Evolutionary conservation across 2,888 invertebrate genomes (phyloP).

Genomic region (Steinernema carpocapsae): DNA sequence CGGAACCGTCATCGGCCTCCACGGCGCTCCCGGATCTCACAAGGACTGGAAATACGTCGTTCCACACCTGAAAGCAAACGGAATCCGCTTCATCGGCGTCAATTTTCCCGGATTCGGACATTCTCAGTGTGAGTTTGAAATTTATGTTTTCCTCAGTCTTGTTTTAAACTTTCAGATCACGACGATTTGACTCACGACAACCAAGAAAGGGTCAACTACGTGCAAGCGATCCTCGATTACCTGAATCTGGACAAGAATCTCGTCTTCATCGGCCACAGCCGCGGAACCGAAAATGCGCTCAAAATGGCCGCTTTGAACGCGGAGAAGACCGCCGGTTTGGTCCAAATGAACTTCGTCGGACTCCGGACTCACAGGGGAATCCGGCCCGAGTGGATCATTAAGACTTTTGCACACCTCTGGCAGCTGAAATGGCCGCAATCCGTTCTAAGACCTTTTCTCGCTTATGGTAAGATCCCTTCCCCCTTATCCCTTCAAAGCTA

Average conservation of each 20-base stretch:
- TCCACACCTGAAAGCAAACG: constrained; percentile 42
- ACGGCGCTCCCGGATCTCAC: constrained; percentile 57
- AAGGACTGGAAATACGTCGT: constrained; percentile 56
- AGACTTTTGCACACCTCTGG: background rate
- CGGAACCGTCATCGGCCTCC: constrained; percentile 52
- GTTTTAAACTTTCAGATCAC: too few species aligned
- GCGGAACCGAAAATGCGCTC: constrained; percentile 53
- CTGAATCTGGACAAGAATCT: constrained; percentile 41
- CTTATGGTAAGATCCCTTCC: background rate
- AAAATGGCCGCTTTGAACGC: constrained; percentile 39
- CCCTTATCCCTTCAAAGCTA: background rate
- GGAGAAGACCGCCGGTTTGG: constrained; percentile 45
- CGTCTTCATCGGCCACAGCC: constrained; percentile 47
- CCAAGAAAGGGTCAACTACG: constrained; percentile 47
- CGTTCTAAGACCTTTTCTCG: background rate
- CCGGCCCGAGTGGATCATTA: constrained; percentile 41
- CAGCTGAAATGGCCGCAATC: background rate
- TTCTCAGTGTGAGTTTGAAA: constrained; percentile 40
- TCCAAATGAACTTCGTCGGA: constrained; percentile 51
- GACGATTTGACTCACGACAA: constrained; percentile 40
- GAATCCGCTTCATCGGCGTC: constrained; percentile 52
- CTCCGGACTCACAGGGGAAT: constrained; percentile 49
- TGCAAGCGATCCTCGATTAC: constrained; percentile 46
- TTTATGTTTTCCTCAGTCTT: too few species aligned
- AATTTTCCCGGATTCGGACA: constrained; percentile 55